A percentile compares a stretch with the other conserved stretches of the same genome.
phyloP scores from a whole-genome alignment of 2,113 vertebrate species.

The Cettia cetti region DNA sequence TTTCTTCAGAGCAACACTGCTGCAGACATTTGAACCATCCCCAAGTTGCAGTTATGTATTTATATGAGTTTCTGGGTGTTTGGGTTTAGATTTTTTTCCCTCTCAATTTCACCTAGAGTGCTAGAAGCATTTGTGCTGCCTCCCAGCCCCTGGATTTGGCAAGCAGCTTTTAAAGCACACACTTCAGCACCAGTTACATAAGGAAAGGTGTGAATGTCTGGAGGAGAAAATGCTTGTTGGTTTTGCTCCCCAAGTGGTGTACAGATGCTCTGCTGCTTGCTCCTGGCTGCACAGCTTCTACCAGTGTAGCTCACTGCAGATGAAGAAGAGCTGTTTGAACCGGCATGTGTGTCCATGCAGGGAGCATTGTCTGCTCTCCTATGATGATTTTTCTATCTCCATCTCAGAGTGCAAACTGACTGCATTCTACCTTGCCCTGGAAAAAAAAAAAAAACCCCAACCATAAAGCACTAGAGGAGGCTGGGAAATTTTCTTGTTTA shows the following conservation, averaged over 20 bases:
- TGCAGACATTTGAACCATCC: not conserved
- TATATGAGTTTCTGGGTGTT: not conserved
- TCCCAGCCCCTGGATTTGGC: not conserved
- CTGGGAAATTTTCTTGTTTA: slow-evolving; percentile 50
- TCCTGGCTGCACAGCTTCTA: not conserved
- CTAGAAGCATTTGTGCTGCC: not conserved
- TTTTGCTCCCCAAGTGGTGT: not conserved
- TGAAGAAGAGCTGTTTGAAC: not conserved
- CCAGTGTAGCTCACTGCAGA: not conserved
- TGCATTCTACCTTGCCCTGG: slow-evolving; percentile 11
- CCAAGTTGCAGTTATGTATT: rapidly evolving
- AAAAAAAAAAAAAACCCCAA: not conserved
- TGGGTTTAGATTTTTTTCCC: not conserved
- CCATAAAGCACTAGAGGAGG: slow-evolving; percentile 23
- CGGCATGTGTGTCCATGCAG: rapidly evolving
- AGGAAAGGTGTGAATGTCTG: slow-evolving; percentile 32
- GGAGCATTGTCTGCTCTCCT: not conserved
- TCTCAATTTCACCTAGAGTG: not conserved
- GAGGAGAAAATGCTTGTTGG: not conserved
- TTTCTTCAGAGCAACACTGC: not conserved
- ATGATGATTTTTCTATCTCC: not conserved
- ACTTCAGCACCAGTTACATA: not conserved
- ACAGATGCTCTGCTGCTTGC: not conserved
- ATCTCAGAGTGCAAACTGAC: not conserved
- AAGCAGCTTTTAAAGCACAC: not conserved